phyloP scores from a whole-genome alignment of 2,113 vertebrate species.

The Spea multiplicata region DNA sequence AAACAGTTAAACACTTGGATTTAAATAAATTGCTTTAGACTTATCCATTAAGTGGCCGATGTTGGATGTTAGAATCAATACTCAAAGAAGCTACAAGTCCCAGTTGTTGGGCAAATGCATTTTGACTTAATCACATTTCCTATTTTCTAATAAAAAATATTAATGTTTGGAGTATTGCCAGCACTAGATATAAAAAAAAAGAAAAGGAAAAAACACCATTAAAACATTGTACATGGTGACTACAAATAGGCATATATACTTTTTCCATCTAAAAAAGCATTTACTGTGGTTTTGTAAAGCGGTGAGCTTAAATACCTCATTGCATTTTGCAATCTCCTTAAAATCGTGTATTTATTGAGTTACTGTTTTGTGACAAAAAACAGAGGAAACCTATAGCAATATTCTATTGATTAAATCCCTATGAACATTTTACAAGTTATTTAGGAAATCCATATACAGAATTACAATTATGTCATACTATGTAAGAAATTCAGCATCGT shows the following conservation, averaged over 20 bases:
- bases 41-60: slow-evolving; percentile 45
- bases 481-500: slow-evolving; percentile 38
- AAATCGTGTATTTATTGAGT: slow-evolving; percentile 17
- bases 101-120: slow-evolving; percentile 53
- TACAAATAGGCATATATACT: slow-evolving; percentile 27
- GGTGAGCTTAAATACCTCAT: slow-evolving; percentile 37
- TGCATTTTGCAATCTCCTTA: slow-evolving; percentile 16
- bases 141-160: slow-evolving; percentile 52
- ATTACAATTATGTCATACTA: slow-evolving; percentile 21
- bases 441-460: slow-evolving; percentile 10
- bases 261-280: slow-evolving; percentile 20
- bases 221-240: slow-evolving; percentile 15
- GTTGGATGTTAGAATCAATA: slow-evolving; percentile 48
- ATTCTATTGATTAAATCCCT: slow-evolving; percentile 27
- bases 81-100: slow-evolving; percentile 52
- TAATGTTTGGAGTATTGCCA: slow-evolving; percentile 53
- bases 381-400: not conserved
- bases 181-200: slow-evolving; percentile 8
- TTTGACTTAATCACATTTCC: slow-evolving; percentile 58
- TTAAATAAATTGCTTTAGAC: too few species aligned
- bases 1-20: too few species aligned
- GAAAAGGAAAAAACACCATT: slow-evolving; percentile 33
- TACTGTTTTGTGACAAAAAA: not conserved
- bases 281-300: slow-evolving; percentile 27
- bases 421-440: slow-evolving; percentile 3